A percentile compares a stretch with the other conserved stretches of the same genome.
These are phyloP conservation scores for Oriolus oriolus DNA, from an alignment of 2,113 vertebrate species.

Conservation along the genomic window DNA sequence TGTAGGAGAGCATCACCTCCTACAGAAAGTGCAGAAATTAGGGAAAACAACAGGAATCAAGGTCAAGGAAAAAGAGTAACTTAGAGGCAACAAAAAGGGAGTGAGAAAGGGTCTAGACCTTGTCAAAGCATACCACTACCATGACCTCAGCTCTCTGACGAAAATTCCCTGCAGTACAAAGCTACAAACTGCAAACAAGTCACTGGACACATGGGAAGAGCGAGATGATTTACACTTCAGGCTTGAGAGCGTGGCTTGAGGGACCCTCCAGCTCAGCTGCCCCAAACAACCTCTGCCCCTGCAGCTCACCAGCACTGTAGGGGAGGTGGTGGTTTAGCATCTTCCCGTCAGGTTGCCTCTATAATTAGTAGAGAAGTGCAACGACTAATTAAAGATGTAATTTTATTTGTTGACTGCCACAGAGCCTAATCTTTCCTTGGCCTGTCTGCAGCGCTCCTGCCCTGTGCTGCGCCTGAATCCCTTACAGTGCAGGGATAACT, in stretches of 20 bases:
- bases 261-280: not conserved
- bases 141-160: not conserved
- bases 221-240: not conserved
- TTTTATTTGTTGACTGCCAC: not conserved
- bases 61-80: not conserved
- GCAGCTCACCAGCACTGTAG: not conserved
- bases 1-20: not conserved
- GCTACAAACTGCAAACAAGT: not conserved
- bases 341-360: not conserved
- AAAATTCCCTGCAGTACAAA: not conserved
- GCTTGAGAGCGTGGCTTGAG: not conserved
- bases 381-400: not conserved
- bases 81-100: not conserved
- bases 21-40: not conserved
- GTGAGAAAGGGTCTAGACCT: not conserved
- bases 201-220: not conserved
- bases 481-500: not conserved
- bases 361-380: not conserved
- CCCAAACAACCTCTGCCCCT: not conserved
- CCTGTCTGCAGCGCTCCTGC: not conserved
- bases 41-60: not conserved
- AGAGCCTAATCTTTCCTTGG: not conserved
- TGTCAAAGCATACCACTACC: not conserved
- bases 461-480: not conserved
- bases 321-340: not conserved